Base-by-base conservation (phyloP, 2,113 vertebrate genomes). In the Cryptomyrus ogoouensis region DNA sequence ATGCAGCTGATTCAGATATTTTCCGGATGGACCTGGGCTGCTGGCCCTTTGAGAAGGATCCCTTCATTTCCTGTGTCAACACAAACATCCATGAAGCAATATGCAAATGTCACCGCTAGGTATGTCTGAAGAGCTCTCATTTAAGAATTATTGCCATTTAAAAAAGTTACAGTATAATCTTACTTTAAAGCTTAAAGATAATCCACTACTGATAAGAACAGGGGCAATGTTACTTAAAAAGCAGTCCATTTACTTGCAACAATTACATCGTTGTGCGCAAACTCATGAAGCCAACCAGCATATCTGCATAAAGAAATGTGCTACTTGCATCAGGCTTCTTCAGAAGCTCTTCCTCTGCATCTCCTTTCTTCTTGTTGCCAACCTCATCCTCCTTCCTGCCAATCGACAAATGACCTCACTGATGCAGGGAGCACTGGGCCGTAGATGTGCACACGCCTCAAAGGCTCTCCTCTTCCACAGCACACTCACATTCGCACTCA, bases 311-410 rank as follows among this genome's bases (percentile, higher is more conserved):
- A 83, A 93, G 62, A 89, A 87, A 87, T 7, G 27, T 5, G 50
- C n/a, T 39, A 93, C 95, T 80, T 93, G 98, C 98, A 83, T 95
- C 95, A 92, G 56, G 95, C 92, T 95, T 95, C 93, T 95, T 98
- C 17, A 93, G 90, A 5, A 91, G 91, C 39, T 98, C 96, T 88
- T 96, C 97, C 92, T 97, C 97, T 90, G 92, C 3, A 1, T 97
- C 97, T 44, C 91, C 95, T 91, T 97, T 98, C 95, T 95, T 98
- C 94, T 95, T 97, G 90, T 50, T 93, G 24, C 83, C 90, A 88
- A 70, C 35, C 42, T 96, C 95, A 9, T 91, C 95, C 1, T 95
- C 94, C 91, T 95, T 96, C 90, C 96, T 96, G 85, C 91, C 92
- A 90, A 31, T 5, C 2, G 4, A 21, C 83, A 84, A 10, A 84